A percentile compares a stretch with the other conserved stretches of the same genome.
Evolutionary conservation across 1,140 invertebrate genomes (phyloP).

Genomic region (Polypedilum pembai): DNA sequence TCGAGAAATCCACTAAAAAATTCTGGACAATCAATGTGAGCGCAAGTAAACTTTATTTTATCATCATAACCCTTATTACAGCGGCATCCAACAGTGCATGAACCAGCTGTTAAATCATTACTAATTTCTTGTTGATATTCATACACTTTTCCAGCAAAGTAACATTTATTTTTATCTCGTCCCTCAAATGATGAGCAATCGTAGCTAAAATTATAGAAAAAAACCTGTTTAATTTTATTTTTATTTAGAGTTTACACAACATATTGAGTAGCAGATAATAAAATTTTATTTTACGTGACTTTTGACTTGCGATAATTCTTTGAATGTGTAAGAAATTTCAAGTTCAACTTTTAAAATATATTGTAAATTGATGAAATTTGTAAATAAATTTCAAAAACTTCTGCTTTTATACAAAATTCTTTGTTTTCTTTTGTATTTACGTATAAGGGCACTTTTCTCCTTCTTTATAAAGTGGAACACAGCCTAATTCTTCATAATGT

Average conservation of each 20-base stretch:
- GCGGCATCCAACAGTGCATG: neutral
- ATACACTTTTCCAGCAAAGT: neutral
- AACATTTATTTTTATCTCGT: neutral
- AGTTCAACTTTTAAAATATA: no score
- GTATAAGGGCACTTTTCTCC: neutral
- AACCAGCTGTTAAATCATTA: neutral
- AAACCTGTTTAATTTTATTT: neutral
- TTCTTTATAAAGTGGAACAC: neutral
- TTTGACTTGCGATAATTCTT: no score
- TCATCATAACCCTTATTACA: neutral
- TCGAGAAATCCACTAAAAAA: neutral
- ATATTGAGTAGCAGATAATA: neutral
- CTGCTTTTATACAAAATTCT: no score
- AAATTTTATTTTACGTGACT: no score
- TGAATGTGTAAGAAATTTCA: no score
- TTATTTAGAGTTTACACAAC: neutral
- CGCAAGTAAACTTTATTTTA: neutral
- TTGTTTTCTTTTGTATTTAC: neutral
- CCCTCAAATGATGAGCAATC: neutral
- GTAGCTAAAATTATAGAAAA: neutral
- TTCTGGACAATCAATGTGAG: slow-evolving; percentile 12
- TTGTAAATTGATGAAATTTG: no score
- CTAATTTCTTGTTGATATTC: neutral
- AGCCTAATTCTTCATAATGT: neutral
- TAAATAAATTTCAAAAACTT: no score